Conservation (phyloP, 2,113 vertebrate genomes). For the Oncorhynchus mykiss region DNA sequence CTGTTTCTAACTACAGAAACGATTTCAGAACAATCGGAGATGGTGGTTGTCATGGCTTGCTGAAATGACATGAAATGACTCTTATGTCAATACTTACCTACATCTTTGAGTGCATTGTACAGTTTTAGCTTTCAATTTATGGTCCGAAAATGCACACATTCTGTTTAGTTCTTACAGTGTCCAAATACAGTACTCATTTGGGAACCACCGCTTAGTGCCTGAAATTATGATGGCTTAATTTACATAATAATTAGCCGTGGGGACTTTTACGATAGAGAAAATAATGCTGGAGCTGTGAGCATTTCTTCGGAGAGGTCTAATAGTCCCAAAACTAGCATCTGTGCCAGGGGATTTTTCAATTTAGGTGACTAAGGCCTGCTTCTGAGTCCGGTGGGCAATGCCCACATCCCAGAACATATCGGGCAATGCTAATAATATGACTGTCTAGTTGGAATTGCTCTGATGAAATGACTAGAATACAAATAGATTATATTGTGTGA, state of each 20-base stretch:
- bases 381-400: no score
- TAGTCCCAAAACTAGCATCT: not conserved
- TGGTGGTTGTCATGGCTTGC: no score
- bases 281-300: not conserved
- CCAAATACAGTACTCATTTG: not conserved
- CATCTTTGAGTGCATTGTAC: not conserved
- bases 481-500: no score
- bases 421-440: no score
- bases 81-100: not conserved
- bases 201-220: not conserved
- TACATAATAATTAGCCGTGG: slow-evolving; percentile 1
- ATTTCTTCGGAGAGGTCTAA: not conserved
- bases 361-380: not conserved
- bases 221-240: slow-evolving; percentile 1
- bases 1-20: no score
- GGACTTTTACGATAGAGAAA: not conserved
- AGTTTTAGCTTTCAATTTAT: not conserved
- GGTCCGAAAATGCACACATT: not conserved
- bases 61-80: no score
- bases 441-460: no score
- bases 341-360: not conserved
- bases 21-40: no score
- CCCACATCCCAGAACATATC: no score
- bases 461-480: no score
- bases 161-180: not conserved